Conservation (phyloP, 2,797 vertebrate genomes). For the Nothura maculosa region DNA sequence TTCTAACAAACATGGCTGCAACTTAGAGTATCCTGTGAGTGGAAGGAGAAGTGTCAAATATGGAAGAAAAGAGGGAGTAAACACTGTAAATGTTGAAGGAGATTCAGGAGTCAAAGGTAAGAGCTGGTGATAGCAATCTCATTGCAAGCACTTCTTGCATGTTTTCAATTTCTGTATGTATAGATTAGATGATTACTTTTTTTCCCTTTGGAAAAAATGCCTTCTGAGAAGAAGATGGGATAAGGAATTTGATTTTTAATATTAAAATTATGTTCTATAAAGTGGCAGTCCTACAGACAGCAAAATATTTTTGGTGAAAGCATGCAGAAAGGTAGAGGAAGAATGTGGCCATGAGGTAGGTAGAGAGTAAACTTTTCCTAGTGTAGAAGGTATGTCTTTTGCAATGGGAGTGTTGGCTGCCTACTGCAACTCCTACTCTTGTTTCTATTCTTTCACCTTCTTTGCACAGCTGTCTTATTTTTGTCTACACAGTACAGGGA, state of each 20-base stretch:
- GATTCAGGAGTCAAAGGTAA: conserved; percentile 77
- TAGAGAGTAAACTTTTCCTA: conserved; percentile 3
- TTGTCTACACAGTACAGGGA: background rate
- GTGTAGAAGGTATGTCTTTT: background rate
- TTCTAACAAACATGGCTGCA: conserved; percentile 16
- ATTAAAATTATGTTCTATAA: background rate
- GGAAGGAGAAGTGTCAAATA: conserved; percentile 84
- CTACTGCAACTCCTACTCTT: background rate
- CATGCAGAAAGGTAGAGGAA: background rate
- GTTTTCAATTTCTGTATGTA: background rate
- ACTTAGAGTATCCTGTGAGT: conserved; percentile 79
- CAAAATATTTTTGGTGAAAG: background rate
- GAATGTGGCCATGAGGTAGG: background rate
- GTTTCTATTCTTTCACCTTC: background rate
- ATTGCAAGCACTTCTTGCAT: background rate
- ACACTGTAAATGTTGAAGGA: background rate
- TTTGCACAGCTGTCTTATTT: background rate
- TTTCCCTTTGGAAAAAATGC: background rate
- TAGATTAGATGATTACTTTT: background rate
- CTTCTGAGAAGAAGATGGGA: background rate
- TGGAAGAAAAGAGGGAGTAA: conserved; percentile 27
- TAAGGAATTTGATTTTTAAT: background rate
- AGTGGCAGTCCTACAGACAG: background rate
- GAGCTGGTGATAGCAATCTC: background rate
- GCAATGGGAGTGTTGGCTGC: background rate